phyloP scores from a whole-genome alignment of 2,888 invertebrate genomes.

The Nephrotoma appendiculata region DNA sequence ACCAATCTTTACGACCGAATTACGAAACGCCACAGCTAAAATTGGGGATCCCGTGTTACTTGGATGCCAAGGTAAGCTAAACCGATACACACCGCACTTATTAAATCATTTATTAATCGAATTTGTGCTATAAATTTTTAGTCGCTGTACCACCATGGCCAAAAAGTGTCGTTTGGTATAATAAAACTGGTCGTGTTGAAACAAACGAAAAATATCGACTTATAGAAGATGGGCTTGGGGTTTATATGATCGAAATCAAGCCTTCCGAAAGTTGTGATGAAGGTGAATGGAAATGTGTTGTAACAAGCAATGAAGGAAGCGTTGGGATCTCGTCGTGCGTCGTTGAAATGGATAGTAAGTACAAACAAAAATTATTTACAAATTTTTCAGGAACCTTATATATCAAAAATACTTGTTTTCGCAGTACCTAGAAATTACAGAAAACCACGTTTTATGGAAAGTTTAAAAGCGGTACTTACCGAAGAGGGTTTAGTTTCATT shows the following conservation, averaged over 20 bases:
- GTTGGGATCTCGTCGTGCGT: slow-evolving; percentile 61
- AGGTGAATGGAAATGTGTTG: slow-evolving; percentile 83
- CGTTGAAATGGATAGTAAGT: slow-evolving; percentile 64
- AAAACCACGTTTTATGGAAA: slow-evolving; percentile 81
- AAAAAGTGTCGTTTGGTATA: slow-evolving; percentile 69
- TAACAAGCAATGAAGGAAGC: slow-evolving; percentile 58
- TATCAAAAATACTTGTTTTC: slow-evolving; percentile 16
- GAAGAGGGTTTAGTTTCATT: slow-evolving; percentile 87
- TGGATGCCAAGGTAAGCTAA: slow-evolving; percentile 52
- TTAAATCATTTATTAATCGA: slow-evolving; percentile 7
- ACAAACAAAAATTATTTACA: slow-evolving; percentile 1
- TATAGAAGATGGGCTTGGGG: slow-evolving; percentile 70
- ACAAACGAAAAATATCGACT: slow-evolving; percentile 54
- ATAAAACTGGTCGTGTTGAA: slow-evolving; percentile 65
- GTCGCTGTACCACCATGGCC: slow-evolving; percentile 80
- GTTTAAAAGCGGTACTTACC: slow-evolving; percentile 72
- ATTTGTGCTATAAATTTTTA: slow-evolving; percentile 19
- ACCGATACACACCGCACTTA: slow-evolving; percentile 16
- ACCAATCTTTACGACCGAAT: slow-evolving; percentile 61
- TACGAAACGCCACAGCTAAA: slow-evolving; percentile 58
- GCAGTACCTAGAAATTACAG: slow-evolving; percentile 83
- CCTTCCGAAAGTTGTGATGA: slow-evolving; percentile 67
- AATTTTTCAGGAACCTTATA: background rate
- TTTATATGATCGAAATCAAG: slow-evolving; percentile 59
- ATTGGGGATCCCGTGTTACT: slow-evolving; percentile 62